Evolutionary conservation across 2,113 vertebrate genomes (phyloP).

Genomic region (Microtus oregoni): DNA sequence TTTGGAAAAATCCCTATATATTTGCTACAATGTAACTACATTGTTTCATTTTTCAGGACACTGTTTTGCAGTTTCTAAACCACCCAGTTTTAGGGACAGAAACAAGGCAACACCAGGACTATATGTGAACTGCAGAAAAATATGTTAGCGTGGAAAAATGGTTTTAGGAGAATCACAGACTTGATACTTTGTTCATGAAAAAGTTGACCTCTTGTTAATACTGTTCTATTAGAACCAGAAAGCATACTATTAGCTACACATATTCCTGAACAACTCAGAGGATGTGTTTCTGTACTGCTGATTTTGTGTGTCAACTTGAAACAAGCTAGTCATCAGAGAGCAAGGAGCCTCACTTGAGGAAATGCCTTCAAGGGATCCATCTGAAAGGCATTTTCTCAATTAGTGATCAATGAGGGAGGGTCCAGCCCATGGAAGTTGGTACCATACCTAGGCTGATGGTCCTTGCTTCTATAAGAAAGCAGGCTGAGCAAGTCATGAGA

Average conservation of each 20-base stretch:
- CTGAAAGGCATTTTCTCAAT: neutral
- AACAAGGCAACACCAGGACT: conserved; percentile 3
- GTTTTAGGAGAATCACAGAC: neutral
- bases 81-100: neutral
- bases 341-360: neutral
- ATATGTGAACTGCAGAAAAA: conserved; percentile 4
- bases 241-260: neutral
- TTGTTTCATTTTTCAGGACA: neutral
- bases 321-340: neutral
- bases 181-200: conserved; percentile 39
- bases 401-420: neutral
- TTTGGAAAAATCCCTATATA: conserved; percentile 19
- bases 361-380: neutral
- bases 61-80: neutral
- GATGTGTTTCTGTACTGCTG: neutral
- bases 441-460: neutral
- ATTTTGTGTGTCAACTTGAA: neutral
- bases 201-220: neutral
- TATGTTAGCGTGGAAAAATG: neutral
- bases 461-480: neutral
- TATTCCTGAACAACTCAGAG: conserved; percentile 17
- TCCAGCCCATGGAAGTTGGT: neutral
- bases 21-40: neutral
- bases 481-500: neutral
- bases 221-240: conserved; percentile 4